These are phyloP conservation scores for Myotis yumanensis DNA, from an alignment of 2,113 vertebrate species.

Conservation along the genomic window DNA sequence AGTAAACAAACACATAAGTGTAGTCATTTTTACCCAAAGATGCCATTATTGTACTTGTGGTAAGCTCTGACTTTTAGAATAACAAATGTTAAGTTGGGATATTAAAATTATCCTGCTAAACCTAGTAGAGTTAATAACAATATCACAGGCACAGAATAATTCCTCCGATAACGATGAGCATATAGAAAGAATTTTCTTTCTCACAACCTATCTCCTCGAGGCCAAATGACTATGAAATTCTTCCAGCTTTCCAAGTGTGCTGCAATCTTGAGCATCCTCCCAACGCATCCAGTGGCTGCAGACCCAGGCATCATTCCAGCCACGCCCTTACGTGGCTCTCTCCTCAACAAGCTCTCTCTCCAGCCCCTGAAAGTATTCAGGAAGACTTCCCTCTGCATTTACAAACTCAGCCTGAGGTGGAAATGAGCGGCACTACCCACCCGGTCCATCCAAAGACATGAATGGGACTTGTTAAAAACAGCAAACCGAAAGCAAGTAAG, in stretches of 20 bases:
- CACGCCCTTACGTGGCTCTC: background rate
- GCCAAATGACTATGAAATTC: constrained; percentile 6
- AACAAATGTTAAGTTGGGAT: background rate
- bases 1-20: background rate
- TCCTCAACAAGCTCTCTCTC: background rate
- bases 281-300: background rate
- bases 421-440: background rate
- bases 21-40: background rate
- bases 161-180: background rate
- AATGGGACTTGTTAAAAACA: background rate
- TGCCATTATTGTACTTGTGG: background rate
- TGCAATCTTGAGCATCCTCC: background rate
- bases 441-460: background rate
- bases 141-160: background rate
- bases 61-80: constrained; percentile 18
- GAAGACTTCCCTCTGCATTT: background rate
- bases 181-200: background rate
- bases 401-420: background rate
- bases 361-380: background rate
- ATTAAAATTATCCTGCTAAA: constrained; percentile 17
- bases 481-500: background rate
- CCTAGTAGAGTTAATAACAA: constrained; percentile 24
- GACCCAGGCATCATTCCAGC: background rate
- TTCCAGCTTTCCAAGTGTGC: background rate
- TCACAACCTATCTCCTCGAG: background rate